phyloP scores from a whole-genome alignment of 2,797 vertebrate species.

The Tapera naevia region DNA sequence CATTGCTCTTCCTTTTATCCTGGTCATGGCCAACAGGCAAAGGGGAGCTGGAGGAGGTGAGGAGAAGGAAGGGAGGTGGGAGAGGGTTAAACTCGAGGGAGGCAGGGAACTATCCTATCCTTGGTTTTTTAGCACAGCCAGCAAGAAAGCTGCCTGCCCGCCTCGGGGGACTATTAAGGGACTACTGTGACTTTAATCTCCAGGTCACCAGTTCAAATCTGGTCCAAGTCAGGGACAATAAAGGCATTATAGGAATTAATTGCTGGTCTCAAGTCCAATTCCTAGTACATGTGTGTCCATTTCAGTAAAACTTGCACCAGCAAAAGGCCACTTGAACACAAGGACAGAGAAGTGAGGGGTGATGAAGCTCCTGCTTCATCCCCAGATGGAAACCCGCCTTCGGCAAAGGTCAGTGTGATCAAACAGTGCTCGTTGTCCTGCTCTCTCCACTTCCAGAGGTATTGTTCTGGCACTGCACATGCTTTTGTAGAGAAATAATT shows the following conservation, averaged over 20 bases:
- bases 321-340: background rate
- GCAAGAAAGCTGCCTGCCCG: background rate
- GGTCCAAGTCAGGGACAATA: conserved; percentile 51
- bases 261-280: conserved; percentile 55
- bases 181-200: conserved; percentile 39
- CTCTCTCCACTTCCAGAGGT: background rate
- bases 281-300: conserved; percentile 26
- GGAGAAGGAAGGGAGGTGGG: background rate
- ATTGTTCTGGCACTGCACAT: background rate
- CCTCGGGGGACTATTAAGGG: background rate
- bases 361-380: background rate
- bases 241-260: conserved; percentile 61
- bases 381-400: background rate
- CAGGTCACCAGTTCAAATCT: conserved; percentile 60
- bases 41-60: background rate
- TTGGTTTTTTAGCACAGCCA: background rate
- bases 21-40: conserved; percentile 37
- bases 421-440: background rate
- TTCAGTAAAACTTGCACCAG: background rate
- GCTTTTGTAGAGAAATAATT: background rate
- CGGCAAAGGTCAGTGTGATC: background rate
- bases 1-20: conserved; percentile 44
- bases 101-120: conserved; percentile 19
- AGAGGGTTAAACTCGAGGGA: conserved; percentile 35
- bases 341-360: background rate